Conservation (phyloP, 2,113 vertebrate species). For the Carettochelys insculpta region DNA sequence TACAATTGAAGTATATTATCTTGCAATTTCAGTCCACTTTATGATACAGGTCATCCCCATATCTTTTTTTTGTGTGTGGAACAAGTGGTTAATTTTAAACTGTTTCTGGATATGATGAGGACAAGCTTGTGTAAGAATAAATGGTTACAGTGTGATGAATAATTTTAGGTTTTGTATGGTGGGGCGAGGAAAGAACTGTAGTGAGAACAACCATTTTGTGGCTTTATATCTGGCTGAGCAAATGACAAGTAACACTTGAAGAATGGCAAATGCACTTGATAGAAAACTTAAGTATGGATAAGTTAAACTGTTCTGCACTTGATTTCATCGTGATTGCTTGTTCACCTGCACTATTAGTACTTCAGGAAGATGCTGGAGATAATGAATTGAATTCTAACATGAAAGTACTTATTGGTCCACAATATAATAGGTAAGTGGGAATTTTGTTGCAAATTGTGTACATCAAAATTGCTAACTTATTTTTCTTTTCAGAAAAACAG, state of each 20-base stretch:
- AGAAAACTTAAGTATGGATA: neutral
- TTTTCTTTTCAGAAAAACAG: neutral
- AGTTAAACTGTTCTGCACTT: neutral
- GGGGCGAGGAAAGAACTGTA: neutral
- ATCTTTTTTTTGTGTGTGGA: neutral
- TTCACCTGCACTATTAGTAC: neutral
- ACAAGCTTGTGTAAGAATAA: neutral
- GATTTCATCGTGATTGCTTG: neutral
- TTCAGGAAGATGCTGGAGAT: neutral
- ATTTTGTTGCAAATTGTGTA: neutral
- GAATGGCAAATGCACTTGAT: neutral
- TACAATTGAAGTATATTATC: neutral
- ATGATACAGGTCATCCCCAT: neutral
- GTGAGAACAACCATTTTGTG: neutral
- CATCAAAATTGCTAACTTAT: neutral
- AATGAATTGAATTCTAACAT: neutral
- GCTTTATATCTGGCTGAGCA: neutral
- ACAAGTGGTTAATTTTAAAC: neutral
- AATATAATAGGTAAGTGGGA: neutral
- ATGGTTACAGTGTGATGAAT: neutral
- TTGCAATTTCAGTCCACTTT: neutral
- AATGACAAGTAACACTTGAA: neutral
- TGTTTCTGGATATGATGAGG: neutral
- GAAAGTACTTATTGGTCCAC: neutral
- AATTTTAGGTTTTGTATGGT: neutral